A percentile compares a stretch with the other conserved stretches of the same genome.
These are phyloP conservation scores for Parasteatoda lunata DNA, from an alignment of 2,888 invertebrate genomes.

Conservation along the genomic window DNA sequence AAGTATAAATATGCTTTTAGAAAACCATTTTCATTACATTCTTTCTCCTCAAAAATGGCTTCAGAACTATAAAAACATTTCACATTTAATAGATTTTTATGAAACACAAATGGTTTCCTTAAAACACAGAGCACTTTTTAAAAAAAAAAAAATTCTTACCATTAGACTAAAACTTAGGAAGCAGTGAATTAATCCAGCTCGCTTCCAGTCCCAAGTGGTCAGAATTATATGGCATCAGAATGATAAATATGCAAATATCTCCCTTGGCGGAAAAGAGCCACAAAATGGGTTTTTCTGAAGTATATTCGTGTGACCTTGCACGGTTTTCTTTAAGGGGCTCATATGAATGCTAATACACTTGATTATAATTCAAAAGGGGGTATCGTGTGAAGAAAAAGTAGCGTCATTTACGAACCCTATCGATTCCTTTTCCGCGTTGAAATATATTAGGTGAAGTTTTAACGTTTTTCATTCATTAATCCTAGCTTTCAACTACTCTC, in stretches of 20 bases:
- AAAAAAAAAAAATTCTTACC: no score
- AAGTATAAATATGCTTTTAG: no score
- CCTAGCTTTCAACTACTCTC: neutral
- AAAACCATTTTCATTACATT: no score
- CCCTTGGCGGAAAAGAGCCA: neutral
- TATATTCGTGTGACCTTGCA: neutral
- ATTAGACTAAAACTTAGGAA: neutral
- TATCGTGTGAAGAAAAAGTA: neutral
- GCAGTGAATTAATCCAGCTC: neutral
- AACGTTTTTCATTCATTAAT: neutral
- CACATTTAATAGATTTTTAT: no score
- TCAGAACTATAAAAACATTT: no score
- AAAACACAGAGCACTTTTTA: no score
- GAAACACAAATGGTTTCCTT: no score
- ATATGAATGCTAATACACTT: neutral
- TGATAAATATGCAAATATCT: conserved; percentile 3
- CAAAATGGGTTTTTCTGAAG: neutral
- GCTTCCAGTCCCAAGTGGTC: neutral
- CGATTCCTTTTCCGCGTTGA: neutral
- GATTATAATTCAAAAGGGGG: conserved; percentile 3
- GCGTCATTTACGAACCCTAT: neutral
- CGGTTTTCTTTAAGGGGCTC: neutral
- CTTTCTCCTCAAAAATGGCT: no score
- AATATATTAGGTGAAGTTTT: neutral
- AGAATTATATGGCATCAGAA: neutral